A percentile compares a stretch with the other conserved stretches of the same genome.
Evolutionary conservation across 2,797 vertebrate species (phyloP).

Genomic region (Tapera naevia): DNA sequence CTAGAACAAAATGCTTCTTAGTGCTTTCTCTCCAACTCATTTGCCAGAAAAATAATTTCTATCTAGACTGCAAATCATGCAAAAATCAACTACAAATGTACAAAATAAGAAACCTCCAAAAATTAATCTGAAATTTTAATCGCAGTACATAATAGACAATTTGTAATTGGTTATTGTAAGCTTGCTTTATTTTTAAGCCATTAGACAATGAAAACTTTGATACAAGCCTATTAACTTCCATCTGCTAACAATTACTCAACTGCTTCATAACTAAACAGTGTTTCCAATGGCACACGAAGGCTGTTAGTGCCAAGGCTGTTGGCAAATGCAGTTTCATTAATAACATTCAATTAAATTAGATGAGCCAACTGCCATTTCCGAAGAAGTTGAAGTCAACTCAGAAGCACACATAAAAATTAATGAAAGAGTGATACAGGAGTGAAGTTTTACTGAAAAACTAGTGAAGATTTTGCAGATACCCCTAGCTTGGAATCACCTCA

Average conservation of each 20-base stretch:
- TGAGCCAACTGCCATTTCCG: background rate
- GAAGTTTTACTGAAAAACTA: background rate
- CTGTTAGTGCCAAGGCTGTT: background rate
- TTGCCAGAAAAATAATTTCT: background rate
- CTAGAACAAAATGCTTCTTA: background rate
- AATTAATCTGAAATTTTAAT: background rate
- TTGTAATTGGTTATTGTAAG: background rate
- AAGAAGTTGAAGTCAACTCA: background rate
- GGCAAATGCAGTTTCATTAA: constrained; percentile 33
- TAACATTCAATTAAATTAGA: background rate
- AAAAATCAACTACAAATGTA: background rate
- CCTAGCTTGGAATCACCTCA: background rate
- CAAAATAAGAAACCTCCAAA: background rate
- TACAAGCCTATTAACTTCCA: background rate
- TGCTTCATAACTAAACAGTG: background rate
- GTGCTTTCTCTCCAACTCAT: background rate
- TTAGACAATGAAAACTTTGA: background rate
- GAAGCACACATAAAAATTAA: background rate
- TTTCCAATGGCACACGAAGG: background rate
- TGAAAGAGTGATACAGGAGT: background rate
- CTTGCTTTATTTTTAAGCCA: background rate
- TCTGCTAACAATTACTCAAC: constrained; percentile 6
- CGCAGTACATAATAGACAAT: background rate
- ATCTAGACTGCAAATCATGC: background rate
- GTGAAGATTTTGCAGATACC: background rate